Evolutionary conservation across 2,888 invertebrate genomes (phyloP), one percentile per base, ranked within the genome.

Genomic region (Boloria selene): DNA sequence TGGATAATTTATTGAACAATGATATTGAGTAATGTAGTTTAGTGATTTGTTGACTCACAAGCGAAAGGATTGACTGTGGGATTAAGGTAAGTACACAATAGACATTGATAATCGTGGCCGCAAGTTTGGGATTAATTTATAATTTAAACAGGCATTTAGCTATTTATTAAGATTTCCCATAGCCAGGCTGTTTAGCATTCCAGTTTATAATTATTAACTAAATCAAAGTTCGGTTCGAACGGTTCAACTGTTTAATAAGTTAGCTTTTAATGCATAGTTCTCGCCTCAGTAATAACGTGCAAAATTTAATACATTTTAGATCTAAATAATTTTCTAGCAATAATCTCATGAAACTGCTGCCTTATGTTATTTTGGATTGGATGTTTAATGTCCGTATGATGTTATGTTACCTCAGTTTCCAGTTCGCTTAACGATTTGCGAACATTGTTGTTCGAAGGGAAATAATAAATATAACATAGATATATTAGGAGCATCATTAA

Each of bases 321-420:
- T 26, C 55, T 44, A 22, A 22, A 44, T n/a, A 10, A 13, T 26
- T 45, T 56, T 56, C 22, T 45, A 10, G 2, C 18, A 45, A 10
- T 45, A 26, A 56, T 22, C 22, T 45, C 22, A 56, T 22, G 13
- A 56, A 45, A 56, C 22, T 56, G n/a, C 31, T 59, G 59, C 50
- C 13, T 50, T 59, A 49, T 59, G 22, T 22, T 22, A 26, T 59
- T 49, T 49, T 26, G 58, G 52, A 54, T 61, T 64, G 64, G 62
- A 60, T 63, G 60, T 63, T 67, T 56, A 53, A 55, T 63, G 68
- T 70, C 59, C 67, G 60, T 68, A 67, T 68, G 68, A 67, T 69
- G 67, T 70, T 68, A 65, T 68, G 67, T 69, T 64, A 52, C 64
- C 68, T 70, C 65, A 50, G 53, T 61, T 69, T 62, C 71, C 65